phyloP scores from a whole-genome alignment of 1,140 invertebrate species.

The Drosophila grimshawi region DNA sequence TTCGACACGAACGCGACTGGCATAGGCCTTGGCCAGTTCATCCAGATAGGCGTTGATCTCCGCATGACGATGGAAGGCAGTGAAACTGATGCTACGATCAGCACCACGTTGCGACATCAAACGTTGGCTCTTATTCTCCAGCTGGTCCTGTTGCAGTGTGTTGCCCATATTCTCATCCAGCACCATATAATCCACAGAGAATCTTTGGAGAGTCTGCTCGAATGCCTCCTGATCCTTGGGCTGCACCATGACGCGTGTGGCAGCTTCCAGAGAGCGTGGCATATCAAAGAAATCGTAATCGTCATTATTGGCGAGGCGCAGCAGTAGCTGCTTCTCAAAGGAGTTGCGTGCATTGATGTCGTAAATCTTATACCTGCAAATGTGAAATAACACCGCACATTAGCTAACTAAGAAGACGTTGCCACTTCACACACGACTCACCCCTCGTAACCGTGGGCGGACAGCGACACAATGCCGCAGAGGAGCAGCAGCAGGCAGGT shows the following conservation, averaged over 20 bases:
- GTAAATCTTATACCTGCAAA: constrained; percentile 75
- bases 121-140: constrained; percentile 51
- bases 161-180: constrained; percentile 62
- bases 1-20: constrained; percentile 84
- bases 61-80: constrained; percentile 64
- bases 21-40: constrained; percentile 84
- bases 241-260: constrained; percentile 69
- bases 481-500: constrained; percentile 57
- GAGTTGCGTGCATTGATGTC: constrained; percentile 59
- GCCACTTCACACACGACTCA: constrained; percentile 48
- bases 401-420: not conserved
- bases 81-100: constrained; percentile 59
- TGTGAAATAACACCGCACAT: not conserved
- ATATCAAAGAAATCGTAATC: constrained; percentile 74
- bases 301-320: constrained; percentile 53
- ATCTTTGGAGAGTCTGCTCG: constrained; percentile 52
- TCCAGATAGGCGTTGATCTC: constrained; percentile 86
- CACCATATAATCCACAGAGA: constrained; percentile 44
- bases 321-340: constrained; percentile 66
- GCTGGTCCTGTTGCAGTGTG: constrained; percentile 23
- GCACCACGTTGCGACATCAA: constrained; percentile 43
- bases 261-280: constrained; percentile 48
- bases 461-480: constrained; percentile 49
- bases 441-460: constrained; percentile 64
- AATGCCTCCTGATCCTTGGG: constrained; percentile 69